Base-by-base conservation (phyloP, 53 echinoderm and acorn worm species). In the Paelopatides confundens region DNA sequence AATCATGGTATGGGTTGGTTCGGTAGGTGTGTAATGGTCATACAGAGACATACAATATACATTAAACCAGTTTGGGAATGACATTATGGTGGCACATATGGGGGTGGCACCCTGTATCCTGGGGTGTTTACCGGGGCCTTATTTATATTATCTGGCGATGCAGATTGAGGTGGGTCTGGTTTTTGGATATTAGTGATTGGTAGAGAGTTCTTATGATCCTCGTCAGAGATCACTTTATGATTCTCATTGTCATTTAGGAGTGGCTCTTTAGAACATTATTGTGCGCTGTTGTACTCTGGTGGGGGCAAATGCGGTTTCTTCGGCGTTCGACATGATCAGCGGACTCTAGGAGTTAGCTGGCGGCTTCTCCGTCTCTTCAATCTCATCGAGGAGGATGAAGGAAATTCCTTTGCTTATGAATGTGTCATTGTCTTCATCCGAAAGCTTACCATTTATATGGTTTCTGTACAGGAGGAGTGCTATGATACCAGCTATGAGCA, bases 401-500 rank as follows among this genome's bases (percentile, higher is more conserved):
- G 99, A 95, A 62, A 99, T 99, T 78, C 99, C 95, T 85, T 99
- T 99, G 54, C 94, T 99, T 86, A 99, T 95, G 89, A 99, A 99
- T 8, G 99, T 99, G 81, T 94, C 92, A 77, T 99, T 92, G 89
- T 99, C 99, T 82, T 99, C 99, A 65, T 99, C 99, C 0, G 99
- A 99, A 12, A 97, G 90, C 66, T 99, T 99, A 38, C 98, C 99
- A 83, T 99, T 99, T 65, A 95, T 92, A 84, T 89, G 94, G 82
- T 91, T 95, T 32, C 99, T 91, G 85, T 89, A 89, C 34, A 89
- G 63, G 15, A 89, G n/a, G 1, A 89, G 69, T 24, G 69, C 89
- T 21, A 99, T 90, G 29, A 99, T 85, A 35, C 99, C 99, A 1
- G 92, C 95, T 30, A 99, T 46, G 6, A 99, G 91, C 66, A 99